These are phyloP conservation scores for Eueremaeus valkanovi DNA, from an alignment of 2,888 invertebrate species.

Conservation along the genomic window DNA sequence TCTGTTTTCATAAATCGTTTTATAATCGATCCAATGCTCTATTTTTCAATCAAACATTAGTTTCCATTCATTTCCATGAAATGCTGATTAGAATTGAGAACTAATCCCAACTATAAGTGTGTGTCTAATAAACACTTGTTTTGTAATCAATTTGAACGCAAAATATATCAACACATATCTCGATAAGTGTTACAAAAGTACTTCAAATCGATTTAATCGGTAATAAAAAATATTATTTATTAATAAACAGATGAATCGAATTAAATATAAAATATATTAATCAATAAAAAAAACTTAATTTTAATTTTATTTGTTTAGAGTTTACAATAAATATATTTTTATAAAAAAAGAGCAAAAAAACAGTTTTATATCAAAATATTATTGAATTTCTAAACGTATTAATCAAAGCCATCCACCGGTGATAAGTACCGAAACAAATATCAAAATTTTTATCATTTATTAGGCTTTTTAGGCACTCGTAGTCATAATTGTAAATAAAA, in stretches of 20 bases:
- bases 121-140: no score
- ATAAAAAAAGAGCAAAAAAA: not conserved
- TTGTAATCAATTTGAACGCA: not conserved
- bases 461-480: conserved; percentile 13
- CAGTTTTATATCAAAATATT: no score
- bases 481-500: not conserved
- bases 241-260: no score
- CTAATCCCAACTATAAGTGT: no score
- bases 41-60: no score
- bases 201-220: not conserved
- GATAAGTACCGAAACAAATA: conserved; percentile 6
- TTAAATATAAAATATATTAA: no score
- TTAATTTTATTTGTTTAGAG: not conserved
- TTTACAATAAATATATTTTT: not conserved
- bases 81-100: no score
- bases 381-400: not conserved
- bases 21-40: no score
- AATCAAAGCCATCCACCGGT: conserved; percentile 22
- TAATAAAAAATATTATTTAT: no score
- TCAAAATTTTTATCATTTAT: not conserved
- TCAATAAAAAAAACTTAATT: not conserved
- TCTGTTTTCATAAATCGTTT: no score
- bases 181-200: no score
- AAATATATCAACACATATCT: not conserved
- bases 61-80: no score